Evolutionary conservation across 1,140 invertebrate species (phyloP).

Genomic region (Bacillus rossius): DNA sequence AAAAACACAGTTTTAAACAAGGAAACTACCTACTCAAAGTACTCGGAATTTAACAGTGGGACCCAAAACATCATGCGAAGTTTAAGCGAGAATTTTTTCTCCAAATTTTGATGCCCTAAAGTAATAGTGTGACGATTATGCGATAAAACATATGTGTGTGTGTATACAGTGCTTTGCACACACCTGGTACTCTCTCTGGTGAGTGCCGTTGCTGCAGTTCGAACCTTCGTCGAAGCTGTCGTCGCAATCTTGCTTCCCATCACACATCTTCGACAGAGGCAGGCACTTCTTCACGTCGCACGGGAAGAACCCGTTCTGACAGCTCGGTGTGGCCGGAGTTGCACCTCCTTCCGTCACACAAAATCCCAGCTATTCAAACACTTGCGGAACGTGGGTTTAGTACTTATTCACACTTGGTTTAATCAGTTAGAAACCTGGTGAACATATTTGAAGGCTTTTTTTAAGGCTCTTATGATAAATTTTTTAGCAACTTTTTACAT

Average conservation of each 20-base stretch:
- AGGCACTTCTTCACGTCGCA: slow-evolving; percentile 56
- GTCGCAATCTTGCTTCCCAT: slow-evolving; percentile 59
- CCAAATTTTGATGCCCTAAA: too few species aligned
- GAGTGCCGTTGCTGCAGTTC: slow-evolving; percentile 48
- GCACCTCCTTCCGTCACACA: slow-evolving; percentile 17
- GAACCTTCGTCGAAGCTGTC: slow-evolving; percentile 64
- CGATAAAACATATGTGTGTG: too few species aligned
- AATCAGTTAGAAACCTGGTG: background rate
- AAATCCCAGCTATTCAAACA: too few species aligned
- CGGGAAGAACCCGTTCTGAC: slow-evolving; percentile 51
- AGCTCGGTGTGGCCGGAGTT: slow-evolving; percentile 41
- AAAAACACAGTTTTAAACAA: too few species aligned
- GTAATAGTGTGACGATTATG: too few species aligned
- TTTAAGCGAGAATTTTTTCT: too few species aligned
- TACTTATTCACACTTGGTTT: too few species aligned
- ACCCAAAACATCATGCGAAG: too few species aligned
- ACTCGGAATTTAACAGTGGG: too few species aligned
- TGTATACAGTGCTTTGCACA: too few species aligned
- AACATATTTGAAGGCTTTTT: background rate
- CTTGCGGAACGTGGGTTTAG: too few species aligned
- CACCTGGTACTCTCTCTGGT: slow-evolving; percentile 46
- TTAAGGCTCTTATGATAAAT: background rate
- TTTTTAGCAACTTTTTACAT: background rate
- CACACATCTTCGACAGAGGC: slow-evolving; percentile 52
- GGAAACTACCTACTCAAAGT: too few species aligned